Percentiles rank a stretch among this genome's conserved stretches.
Conservation (phyloP, 2,797 vertebrate species). For the Apodemus agrarius region DNA sequence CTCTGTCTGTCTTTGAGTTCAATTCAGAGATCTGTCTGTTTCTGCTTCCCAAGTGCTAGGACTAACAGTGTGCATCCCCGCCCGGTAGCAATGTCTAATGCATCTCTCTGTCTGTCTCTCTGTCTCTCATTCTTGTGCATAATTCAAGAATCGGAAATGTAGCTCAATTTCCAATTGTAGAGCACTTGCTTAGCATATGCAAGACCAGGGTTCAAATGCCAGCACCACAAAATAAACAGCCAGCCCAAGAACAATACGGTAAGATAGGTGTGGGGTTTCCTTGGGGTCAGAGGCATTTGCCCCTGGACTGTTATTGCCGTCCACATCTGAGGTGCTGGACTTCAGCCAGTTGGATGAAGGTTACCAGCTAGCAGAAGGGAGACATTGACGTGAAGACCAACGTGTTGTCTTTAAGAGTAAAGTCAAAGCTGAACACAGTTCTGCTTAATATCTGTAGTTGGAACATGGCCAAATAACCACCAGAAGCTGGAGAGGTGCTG, state of each 20-base stretch:
- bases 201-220: not conserved
- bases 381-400: constrained; percentile 22
- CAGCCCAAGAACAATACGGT: not conserved
- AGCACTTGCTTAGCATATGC: not conserved
- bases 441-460: not conserved
- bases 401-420: not conserved
- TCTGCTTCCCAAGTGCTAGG: not conserved
- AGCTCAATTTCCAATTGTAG: not conserved
- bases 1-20: not conserved
- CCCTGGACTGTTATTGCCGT: not conserved
- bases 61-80: not conserved
- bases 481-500: not conserved
- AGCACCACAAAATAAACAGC: not conserved
- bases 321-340: not conserved
- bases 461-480: not conserved
- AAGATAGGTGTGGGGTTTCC: not conserved
- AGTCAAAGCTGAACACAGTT: not conserved
- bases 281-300: not conserved
- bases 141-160: not conserved
- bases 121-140: not conserved
- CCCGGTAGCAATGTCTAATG: not conserved
- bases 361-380: constrained; percentile 9
- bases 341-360: not conserved
- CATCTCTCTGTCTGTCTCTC: not conserved
- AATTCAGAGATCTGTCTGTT: not conserved